Evolutionary conservation across 2,797 vertebrate genomes (phyloP).

Genomic region (Bufotes viridis): DNA sequence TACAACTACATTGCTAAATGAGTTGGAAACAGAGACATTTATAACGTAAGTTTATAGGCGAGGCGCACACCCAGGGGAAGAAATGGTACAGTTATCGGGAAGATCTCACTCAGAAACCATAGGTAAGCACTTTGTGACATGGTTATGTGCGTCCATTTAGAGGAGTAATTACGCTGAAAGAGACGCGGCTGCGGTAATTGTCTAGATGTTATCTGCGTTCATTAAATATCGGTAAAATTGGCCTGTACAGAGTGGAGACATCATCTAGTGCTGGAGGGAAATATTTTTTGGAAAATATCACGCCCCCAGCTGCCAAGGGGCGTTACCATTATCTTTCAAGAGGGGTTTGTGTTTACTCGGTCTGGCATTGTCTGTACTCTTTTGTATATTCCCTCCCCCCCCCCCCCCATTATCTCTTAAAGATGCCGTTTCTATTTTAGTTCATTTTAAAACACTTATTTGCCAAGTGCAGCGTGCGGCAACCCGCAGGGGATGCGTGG

Average conservation of each 20-base stretch:
- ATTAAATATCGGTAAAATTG: background rate
- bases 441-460: too few species aligned
- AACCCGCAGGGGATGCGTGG: too few species aligned
- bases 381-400: too few species aligned
- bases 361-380: too few species aligned
- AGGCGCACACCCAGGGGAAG: constrained; percentile 9
- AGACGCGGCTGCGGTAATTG: background rate
- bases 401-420: too few species aligned
- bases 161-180: background rate
- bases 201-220: background rate
- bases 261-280: background rate
- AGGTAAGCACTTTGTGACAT: constrained; percentile 20
- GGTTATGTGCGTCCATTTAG: background rate
- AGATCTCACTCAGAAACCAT: background rate
- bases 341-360: too few species aligned
- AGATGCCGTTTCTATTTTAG: too few species aligned
- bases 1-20: constrained; percentile 20
- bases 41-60: background rate
- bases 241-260: background rate
- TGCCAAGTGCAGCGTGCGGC: too few species aligned
- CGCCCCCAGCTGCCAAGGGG: too few species aligned
- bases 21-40: constrained; percentile 27
- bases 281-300: background rate
- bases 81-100: background rate
- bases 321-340: too few species aligned